phyloP scores from a whole-genome alignment of 2,888 invertebrate genomes.

The Melieria crassipennis region DNA sequence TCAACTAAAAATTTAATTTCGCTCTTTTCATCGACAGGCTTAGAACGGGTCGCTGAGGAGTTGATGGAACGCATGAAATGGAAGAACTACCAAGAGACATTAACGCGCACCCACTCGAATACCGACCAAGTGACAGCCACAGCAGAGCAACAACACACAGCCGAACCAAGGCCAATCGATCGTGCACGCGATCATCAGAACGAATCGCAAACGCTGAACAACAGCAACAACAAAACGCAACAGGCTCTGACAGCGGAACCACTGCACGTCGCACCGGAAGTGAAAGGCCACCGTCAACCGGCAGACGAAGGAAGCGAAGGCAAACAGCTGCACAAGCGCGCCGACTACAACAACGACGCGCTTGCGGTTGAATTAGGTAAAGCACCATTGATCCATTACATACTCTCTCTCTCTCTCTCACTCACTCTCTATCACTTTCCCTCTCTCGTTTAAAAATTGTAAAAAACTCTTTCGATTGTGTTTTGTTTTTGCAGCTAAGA shows the following conservation, averaged over 20 bases:
- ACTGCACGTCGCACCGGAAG: conserved; percentile 26
- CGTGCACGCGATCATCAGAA: conserved; percentile 33
- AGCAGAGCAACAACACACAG: conserved; percentile 43
- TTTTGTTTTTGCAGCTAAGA: too few species aligned
- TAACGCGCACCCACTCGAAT: conserved; percentile 68
- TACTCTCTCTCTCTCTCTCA: background rate
- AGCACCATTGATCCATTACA: too few species aligned
- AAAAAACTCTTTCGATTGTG: background rate
- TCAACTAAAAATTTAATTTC: background rate
- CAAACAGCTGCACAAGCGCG: conserved; percentile 21
- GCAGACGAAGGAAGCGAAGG: conserved; percentile 22
- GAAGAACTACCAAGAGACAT: conserved; percentile 89
- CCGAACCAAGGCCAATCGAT: conserved; percentile 6
- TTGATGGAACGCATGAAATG: conserved; percentile 97
- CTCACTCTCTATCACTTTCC: background rate
- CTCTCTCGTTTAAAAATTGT: background rate
- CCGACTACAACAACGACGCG: conserved; percentile 34
- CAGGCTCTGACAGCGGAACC: conserved; percentile 42
- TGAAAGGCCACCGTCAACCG: conserved; percentile 33
- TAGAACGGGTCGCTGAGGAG: conserved; percentile 96
- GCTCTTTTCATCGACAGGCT: conserved; percentile 69
- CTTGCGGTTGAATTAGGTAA: conserved; percentile 10
- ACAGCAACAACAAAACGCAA: conserved; percentile 38
- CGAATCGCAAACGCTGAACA: conserved; percentile 39
- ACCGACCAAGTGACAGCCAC: conserved; percentile 52